These are phyloP conservation scores for Aphaenogaster rudis DNA, from an alignment of 1,140 invertebrate species.

Conservation along the genomic window DNA sequence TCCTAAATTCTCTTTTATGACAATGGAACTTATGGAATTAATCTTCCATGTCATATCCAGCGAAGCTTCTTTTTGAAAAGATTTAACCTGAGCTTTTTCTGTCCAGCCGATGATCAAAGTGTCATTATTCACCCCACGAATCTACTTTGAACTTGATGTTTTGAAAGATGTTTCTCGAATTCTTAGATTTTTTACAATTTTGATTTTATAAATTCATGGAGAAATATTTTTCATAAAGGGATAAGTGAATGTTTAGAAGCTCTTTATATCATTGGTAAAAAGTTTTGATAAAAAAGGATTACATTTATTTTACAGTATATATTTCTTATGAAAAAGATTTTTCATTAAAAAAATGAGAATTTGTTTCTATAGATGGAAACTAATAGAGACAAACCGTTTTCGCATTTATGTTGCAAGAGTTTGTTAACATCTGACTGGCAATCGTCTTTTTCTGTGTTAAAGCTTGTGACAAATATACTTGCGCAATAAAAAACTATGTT, in stretches of 20 bases:
- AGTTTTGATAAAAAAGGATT: not conserved
- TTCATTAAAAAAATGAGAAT: not conserved
- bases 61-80: not conserved
- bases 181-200: not conserved
- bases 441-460: not conserved
- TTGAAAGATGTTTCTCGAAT: not conserved
- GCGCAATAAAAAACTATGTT: not conserved
- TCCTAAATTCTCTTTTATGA: not conserved
- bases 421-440: not conserved
- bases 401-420: not conserved
- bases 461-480: not conserved
- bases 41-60: not conserved
- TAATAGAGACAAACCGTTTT: not conserved
- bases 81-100: not conserved
- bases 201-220: not conserved
- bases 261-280: not conserved
- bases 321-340: not conserved
- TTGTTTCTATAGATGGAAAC: not conserved
- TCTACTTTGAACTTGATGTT: not conserved
- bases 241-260: not conserved
- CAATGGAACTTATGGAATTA: conserved; percentile 23
- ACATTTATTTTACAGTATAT: not conserved
- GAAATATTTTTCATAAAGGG: not conserved
- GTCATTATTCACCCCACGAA: not conserved
- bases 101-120: not conserved